Conservation (phyloP, 2,113 vertebrate species). For the Callocephalon fimbriatum region DNA sequence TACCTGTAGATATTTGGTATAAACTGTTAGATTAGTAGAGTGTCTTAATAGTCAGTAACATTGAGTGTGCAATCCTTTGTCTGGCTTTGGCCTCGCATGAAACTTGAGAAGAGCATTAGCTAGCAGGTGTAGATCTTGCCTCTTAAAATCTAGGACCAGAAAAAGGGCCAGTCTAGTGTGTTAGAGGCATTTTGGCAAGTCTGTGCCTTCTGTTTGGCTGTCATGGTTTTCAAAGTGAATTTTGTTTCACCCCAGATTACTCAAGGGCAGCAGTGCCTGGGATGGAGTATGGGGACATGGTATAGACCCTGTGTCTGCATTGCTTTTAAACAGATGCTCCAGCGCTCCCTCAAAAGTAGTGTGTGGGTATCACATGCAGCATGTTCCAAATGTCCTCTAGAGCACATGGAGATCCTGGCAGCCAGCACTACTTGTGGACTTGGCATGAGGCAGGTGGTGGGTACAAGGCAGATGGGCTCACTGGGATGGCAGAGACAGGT, state of each 20-base stretch:
- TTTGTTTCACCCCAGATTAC: not conserved
- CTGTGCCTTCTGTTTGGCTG: not conserved
- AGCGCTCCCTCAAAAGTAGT: not conserved
- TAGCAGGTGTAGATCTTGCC: not conserved
- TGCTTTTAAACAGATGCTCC: not conserved
- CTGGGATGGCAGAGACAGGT: not conserved
- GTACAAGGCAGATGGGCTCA: not conserved
- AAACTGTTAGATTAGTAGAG: not conserved
- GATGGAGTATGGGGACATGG: not conserved
- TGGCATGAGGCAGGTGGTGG: accelerated
- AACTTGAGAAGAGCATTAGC: not conserved
- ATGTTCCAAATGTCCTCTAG: not conserved
- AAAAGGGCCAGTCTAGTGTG: not conserved
- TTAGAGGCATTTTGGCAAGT: not conserved
- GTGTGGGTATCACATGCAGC: not conserved
- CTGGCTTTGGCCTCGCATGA: not conserved
- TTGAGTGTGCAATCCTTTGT: not conserved
- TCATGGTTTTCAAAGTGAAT: not conserved
- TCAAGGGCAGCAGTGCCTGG: not conserved
- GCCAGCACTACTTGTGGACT: accelerated
- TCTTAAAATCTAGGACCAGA: not conserved
- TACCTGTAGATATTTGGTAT: not conserved
- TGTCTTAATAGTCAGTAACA: not conserved
- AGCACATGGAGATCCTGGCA: not conserved
- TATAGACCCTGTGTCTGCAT: not conserved